A percentile compares a stretch with the other conserved stretches of the same genome.
These are phyloP conservation scores for Galeopsomyia nigrocyanea DNA, from an alignment of 2,888 invertebrate genomes.

Conservation along the genomic window DNA sequence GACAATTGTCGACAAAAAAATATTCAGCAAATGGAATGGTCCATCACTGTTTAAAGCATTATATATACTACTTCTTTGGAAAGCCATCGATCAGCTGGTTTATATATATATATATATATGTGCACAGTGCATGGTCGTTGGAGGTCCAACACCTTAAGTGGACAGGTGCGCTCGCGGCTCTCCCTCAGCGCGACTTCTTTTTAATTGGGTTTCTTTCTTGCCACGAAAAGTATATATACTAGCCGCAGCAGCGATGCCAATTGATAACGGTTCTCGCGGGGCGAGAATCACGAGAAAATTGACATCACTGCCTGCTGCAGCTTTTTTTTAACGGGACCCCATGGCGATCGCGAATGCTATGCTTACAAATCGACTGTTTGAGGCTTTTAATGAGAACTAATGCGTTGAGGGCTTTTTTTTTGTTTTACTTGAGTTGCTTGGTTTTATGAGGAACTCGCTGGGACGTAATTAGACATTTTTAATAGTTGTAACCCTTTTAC, in stretches of 20 bases:
- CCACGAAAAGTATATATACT: not conserved
- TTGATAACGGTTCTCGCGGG: conserved; percentile 40
- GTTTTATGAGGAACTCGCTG: not conserved
- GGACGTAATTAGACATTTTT: not conserved
- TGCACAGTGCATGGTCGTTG: too few relatives aligned
- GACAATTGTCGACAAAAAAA: too few relatives aligned
- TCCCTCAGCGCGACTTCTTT: conserved; percentile 16
- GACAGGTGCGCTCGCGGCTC: conserved; percentile 6
- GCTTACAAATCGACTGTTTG: not conserved
- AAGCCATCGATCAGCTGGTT: conserved; percentile 43
- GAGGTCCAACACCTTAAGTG: conserved; percentile 26
- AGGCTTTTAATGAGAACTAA: conserved; percentile 19
- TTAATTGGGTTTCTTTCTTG: conserved; percentile 42
- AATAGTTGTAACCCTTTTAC: too few relatives aligned
- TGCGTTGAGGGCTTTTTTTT: not conserved
- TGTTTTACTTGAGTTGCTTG: not conserved
- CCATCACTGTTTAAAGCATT: too few relatives aligned
- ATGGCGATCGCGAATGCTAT: not conserved
- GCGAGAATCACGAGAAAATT: conserved; percentile 35
- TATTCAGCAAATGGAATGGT: too few relatives aligned
- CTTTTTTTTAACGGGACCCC: conserved; percentile 36
- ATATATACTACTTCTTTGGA: too few relatives aligned
- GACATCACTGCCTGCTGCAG: not conserved
- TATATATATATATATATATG: too few relatives aligned
- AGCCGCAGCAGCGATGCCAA: conserved; percentile 39